These are phyloP conservation scores for Pelobates cultripes DNA, from an alignment of 2,797 vertebrate species.

Conservation along the genomic window DNA sequence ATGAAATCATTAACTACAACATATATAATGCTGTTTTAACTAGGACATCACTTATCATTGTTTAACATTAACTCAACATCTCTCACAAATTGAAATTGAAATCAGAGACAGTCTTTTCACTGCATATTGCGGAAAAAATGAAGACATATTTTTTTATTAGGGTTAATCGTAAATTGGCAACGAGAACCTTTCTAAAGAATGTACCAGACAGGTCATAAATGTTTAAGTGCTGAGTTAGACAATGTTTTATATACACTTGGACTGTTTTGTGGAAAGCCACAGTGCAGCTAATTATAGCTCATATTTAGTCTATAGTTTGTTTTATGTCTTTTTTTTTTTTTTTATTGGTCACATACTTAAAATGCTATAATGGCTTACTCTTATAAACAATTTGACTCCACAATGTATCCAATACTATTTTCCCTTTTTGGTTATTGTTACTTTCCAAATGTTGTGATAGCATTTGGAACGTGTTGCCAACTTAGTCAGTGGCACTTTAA, in stretches of 20 bases:
- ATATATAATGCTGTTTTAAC: neutral
- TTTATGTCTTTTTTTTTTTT: constrained; percentile 8
- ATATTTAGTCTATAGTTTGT: constrained; percentile 51
- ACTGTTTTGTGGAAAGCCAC: constrained; percentile 45
- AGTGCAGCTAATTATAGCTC: constrained; percentile 48
- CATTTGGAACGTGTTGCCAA: constrained; percentile 1
- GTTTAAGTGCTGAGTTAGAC: constrained; percentile 48
- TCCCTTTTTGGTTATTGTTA: constrained; percentile 10
- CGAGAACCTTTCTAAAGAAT: neutral
- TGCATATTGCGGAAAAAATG: constrained; percentile 12
- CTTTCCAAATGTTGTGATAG: constrained; percentile 16
- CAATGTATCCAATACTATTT: constrained; percentile 20
- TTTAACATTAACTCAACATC: neutral
- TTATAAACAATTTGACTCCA: constrained; percentile 29
- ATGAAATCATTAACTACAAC: no score
- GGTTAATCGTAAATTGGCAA: constrained; percentile 30
- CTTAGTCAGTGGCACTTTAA: neutral
- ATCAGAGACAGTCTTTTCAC: constrained; percentile 3
- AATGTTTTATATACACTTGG: constrained; percentile 53
- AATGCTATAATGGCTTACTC: constrained; percentile 28
- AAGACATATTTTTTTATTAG: constrained; percentile 31
- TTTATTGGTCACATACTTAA: constrained; percentile 47
- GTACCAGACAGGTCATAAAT: constrained; percentile 51
- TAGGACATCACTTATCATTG: neutral
- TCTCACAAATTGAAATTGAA: constrained; percentile 7